Conservation (phyloP, 2,888 invertebrate species). For the Melitaea athalia region DNA sequence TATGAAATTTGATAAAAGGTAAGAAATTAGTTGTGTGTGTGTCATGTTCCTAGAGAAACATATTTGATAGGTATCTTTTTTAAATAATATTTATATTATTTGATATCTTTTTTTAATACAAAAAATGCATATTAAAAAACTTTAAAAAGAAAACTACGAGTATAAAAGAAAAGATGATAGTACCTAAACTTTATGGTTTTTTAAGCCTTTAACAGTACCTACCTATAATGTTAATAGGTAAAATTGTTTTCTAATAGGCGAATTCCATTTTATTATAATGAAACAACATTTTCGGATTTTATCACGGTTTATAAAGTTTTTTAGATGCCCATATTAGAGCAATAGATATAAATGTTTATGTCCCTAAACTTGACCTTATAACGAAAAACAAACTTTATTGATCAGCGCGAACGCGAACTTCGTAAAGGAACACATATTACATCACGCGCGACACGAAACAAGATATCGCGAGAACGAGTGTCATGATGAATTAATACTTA, state of each 20-base stretch:
- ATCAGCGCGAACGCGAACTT: background rate
- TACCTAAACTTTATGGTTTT: no score
- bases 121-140: background rate
- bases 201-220: no score
- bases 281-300: no score
- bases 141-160: no score
- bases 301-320: no score
- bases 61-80: background rate
- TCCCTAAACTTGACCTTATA: slow-evolving; percentile 18
- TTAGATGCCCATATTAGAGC: no score
- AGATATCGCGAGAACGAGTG: slow-evolving; percentile 20
- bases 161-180: no score
- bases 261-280: no score
- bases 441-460: slow-evolving; percentile 35
- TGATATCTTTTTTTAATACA: background rate
- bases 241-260: no score
- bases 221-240: no score
- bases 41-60: background rate
- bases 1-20: background rate
- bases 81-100: no score
- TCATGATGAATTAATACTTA: slow-evolving; percentile 33
- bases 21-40: background rate
- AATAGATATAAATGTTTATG: background rate
- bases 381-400: background rate
- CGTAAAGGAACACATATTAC: slow-evolving; percentile 30